Evolutionary conservation across 2,113 vertebrate species (phyloP).

Genomic region (Phodopus roborovskii): DNA sequence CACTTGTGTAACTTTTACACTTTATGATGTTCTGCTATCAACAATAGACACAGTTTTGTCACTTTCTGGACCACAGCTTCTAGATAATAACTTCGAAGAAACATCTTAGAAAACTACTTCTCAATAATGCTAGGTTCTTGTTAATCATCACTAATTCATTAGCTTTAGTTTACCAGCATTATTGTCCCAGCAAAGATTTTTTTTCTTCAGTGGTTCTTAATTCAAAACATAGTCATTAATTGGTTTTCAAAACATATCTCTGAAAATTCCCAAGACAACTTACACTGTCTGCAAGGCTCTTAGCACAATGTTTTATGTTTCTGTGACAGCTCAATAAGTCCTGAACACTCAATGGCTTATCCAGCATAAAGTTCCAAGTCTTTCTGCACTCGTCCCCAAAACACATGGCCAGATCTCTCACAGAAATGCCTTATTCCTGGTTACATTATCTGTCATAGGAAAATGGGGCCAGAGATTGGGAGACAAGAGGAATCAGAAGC

Average conservation of each 20-base stretch:
- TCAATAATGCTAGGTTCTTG: not conserved
- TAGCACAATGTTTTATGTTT: not conserved
- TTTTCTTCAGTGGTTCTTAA: not conserved
- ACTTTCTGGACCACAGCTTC: not conserved
- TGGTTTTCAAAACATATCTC: not conserved
- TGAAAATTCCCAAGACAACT: not conserved
- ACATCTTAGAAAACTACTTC: not conserved
- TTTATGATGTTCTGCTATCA: not conserved
- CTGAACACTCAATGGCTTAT: not conserved
- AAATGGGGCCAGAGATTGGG: not conserved
- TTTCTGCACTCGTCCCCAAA: not conserved
- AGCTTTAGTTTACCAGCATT: not conserved
- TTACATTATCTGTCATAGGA: not conserved
- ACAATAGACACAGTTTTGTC: not conserved
- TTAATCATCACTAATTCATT: not conserved
- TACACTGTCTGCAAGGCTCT: not conserved
- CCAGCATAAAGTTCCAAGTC: not conserved
- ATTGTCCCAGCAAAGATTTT: not conserved
- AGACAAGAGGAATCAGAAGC: not conserved
- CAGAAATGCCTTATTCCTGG: not conserved
- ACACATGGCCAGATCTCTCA: not conserved
- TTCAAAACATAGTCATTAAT: not conserved
- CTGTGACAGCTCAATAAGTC: not conserved
- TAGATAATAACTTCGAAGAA: not conserved
- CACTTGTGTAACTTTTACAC: not conserved